These are phyloP conservation scores for Syngnathus floridae DNA, from an alignment of 2,113 vertebrate species.

Conservation along the genomic window DNA sequence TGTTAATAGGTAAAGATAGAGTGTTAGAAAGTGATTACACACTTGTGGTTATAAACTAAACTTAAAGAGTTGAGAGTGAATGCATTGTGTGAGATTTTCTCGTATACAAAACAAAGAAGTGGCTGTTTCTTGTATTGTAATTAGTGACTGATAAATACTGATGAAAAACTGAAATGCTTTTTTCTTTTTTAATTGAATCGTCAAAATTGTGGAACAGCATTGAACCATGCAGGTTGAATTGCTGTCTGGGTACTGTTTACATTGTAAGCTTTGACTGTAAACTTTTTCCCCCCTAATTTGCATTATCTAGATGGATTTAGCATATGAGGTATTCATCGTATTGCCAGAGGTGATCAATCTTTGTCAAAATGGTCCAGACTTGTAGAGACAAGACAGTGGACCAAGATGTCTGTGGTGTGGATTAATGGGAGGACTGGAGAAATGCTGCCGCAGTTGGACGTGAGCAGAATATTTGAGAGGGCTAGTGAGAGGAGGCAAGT, in stretches of 20 bases:
- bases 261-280: not conserved
- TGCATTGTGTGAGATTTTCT: not conserved
- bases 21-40: not conserved
- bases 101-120: not conserved
- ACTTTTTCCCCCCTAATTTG: not conserved
- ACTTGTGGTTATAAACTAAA: not conserved
- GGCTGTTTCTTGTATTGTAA: not conserved
- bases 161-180: not conserved
- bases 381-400: conserved; percentile 66
- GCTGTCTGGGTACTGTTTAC: not conserved
- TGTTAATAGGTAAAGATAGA: conserved; percentile 3
- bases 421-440: conserved; percentile 84
- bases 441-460: conserved; percentile 81
- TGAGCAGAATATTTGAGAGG: conserved; percentile 80
- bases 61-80: not conserved
- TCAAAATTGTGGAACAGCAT: not conserved
- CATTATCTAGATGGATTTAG: not conserved
- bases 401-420: conserved; percentile 78
- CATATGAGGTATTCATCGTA: conserved; percentile 6
- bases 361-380: conserved; percentile 43
- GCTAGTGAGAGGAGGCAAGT: conserved; percentile 51
- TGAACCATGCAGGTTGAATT: not conserved
- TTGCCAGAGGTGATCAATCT: conserved; percentile 18
- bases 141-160: not conserved
- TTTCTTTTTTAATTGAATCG: not conserved